Evolutionary conservation across 2,888 invertebrate species (phyloP).

Genomic region (Drosophila paramelanica): DNA sequence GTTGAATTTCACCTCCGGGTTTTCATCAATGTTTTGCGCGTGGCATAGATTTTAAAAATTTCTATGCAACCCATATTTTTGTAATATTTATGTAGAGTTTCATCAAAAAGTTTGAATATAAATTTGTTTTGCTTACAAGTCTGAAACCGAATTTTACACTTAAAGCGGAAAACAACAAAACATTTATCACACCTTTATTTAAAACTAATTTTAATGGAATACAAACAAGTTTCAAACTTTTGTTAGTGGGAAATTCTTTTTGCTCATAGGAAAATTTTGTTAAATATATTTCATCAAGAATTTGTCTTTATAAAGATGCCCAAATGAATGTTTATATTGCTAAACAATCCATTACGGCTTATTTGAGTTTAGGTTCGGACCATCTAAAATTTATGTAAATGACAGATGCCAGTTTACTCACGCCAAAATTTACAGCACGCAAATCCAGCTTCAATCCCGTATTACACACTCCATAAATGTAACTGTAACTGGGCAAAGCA

Average conservation of each 20-base stretch:
- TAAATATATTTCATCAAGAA: no score
- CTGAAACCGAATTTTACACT: no score
- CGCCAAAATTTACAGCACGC: not conserved
- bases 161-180: no score
- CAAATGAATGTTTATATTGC: not conserved
- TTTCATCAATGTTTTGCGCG: no score
- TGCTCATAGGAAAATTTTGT: no score
- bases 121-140: no score
- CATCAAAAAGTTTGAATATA: no score
- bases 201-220: not conserved
- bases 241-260: no score
- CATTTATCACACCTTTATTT: not conserved
- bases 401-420: conserved; percentile 31
- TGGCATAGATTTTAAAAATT: no score
- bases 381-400: not conserved
- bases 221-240: not conserved
- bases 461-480: conserved; percentile 38
- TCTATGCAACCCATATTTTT: no score
- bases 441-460: conserved; percentile 6
- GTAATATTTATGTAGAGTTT: no score
- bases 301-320: not conserved
- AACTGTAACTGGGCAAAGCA: conserved; percentile 40
- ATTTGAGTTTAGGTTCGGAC: not conserved
- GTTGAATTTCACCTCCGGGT: no score
- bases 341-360: conserved; percentile 7